A percentile compares a stretch with the other conserved stretches of the same genome.
Conservation (phyloP, 2,888 invertebrate genomes). For the Aspidapion aeneum region DNA sequence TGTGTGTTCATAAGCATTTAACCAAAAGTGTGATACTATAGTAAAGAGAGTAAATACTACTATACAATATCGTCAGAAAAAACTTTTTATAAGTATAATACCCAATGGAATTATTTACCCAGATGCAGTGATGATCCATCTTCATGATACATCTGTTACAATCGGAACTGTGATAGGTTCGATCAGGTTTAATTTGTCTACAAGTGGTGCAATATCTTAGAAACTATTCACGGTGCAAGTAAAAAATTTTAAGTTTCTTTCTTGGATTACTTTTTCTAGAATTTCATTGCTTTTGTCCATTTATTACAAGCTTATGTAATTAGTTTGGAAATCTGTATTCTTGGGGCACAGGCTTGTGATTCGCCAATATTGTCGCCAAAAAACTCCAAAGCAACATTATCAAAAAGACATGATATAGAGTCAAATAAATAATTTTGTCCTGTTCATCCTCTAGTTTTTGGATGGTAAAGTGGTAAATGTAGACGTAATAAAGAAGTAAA, state of each 20-base stretch:
- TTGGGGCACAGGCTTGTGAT: conserved; percentile 23
- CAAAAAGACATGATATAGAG: conserved; percentile 19
- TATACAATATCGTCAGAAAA: conserved; percentile 33
- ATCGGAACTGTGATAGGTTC: conserved; percentile 38
- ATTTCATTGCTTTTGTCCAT: conserved; percentile 20
- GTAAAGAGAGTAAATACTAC: conserved; percentile 25
- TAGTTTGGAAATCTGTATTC: conserved; percentile 26
- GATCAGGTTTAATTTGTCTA: conserved; percentile 38
- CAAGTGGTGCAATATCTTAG: conserved; percentile 34
- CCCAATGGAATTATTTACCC: conserved; percentile 39
- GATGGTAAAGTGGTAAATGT: conserved; percentile 17
- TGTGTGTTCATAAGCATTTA: not conserved
- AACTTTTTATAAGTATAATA: conserved; percentile 38
- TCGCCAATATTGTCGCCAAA: conserved; percentile 23
- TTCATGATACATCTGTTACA: conserved; percentile 37
- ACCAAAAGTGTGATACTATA: conserved; percentile 19
- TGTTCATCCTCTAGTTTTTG: conserved; percentile 4
- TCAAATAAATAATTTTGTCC: conserved; percentile 6
- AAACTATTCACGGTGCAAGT: conserved; percentile 64
- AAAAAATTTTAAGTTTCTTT: conserved; percentile 63
- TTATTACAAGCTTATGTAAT: conserved; percentile 14
- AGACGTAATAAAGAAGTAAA: conserved; percentile 14
- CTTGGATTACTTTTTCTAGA: conserved; percentile 19
- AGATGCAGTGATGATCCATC: conserved; percentile 43
- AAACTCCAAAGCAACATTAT: conserved; percentile 30